These are phyloP conservation scores for Lasiommata megera DNA, from an alignment of 2,888 invertebrate species.

Conservation along the genomic window DNA sequence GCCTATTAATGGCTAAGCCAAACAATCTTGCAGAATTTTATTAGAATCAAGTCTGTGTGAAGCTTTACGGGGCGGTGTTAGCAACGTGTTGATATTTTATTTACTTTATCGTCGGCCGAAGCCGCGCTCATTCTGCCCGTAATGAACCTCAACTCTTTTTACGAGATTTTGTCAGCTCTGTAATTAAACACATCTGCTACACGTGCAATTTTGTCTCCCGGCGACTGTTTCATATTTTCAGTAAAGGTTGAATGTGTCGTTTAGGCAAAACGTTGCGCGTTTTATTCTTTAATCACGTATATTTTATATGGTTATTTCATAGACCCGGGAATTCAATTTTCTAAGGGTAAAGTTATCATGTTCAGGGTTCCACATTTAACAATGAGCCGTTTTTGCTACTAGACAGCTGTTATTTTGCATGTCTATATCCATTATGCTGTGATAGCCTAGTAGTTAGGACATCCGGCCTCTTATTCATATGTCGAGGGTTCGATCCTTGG, in stretches of 20 bases:
- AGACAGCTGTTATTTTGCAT: no score
- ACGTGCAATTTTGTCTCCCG: conserved; percentile 59
- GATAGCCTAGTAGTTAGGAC: no score
- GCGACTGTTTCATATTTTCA: conserved; percentile 35
- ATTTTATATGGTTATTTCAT: background rate
- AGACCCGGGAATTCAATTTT: background rate
- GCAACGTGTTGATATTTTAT: conserved; percentile 75
- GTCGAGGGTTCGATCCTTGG: no score
- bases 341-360: background rate
- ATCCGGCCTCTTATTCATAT: no score
- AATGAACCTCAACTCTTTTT: conserved; percentile 70
- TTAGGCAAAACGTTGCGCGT: conserved; percentile 11
- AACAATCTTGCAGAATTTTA: background rate
- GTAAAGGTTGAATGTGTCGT: conserved; percentile 19
- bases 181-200: conserved; percentile 78
- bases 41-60: background rate
- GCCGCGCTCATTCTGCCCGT: conserved; percentile 55
- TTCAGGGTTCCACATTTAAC: no score
- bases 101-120: conserved; percentile 62
- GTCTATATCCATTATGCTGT: no score
- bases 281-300: conserved; percentile 9
- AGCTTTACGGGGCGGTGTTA: conserved; percentile 55
- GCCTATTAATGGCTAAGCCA: no score
- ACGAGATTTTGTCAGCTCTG: conserved; percentile 69
- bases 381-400: no score